These are phyloP conservation scores for Cryptoblepharus egeriae DNA, from an alignment of 2,797 vertebrate species.

Conservation along the genomic window DNA sequence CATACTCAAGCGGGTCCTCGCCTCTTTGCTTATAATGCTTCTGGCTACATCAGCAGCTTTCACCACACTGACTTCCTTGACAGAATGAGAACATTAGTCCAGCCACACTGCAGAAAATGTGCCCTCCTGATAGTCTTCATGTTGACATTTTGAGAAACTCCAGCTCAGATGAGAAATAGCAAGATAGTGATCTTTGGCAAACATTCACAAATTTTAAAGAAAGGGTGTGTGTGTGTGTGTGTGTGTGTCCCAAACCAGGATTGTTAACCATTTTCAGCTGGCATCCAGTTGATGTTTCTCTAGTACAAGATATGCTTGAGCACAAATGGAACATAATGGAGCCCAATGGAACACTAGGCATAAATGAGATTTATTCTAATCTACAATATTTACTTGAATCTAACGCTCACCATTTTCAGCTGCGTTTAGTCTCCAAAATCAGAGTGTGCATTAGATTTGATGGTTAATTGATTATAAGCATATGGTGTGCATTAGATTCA, in stretches of 20 bases:
- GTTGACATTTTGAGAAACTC: slow-evolving; percentile 72
- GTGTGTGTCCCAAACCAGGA: slow-evolving; percentile 2
- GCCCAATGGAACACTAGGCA: too few species aligned
- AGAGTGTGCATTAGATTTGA: too few species aligned
- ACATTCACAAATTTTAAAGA: slow-evolving; percentile 50
- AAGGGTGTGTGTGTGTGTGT: background rate
- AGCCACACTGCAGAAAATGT: slow-evolving; percentile 60
- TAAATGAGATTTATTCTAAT: too few species aligned
- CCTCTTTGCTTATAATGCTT: slow-evolving; percentile 58
- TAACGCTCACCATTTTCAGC: too few species aligned
- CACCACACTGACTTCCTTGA: slow-evolving; percentile 50
- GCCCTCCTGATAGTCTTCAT: slow-evolving; percentile 58
- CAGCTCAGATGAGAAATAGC: slow-evolving; percentile 57
- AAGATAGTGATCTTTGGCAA: slow-evolving; percentile 67
- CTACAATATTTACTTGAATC: too few species aligned
- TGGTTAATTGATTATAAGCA: too few species aligned
- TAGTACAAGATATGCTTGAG: too few species aligned
- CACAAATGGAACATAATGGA: too few species aligned
- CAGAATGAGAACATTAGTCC: slow-evolving; percentile 51
- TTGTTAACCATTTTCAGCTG: slow-evolving; percentile 21
- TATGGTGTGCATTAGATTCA: too few species aligned
- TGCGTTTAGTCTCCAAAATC: too few species aligned
- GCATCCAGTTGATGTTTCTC: slow-evolving; percentile 8
- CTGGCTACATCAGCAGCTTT: slow-evolving; percentile 47
- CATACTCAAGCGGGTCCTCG: background rate